Conservation (phyloP, 2,797 vertebrate genomes). For the Alosa sapidissima region DNA sequence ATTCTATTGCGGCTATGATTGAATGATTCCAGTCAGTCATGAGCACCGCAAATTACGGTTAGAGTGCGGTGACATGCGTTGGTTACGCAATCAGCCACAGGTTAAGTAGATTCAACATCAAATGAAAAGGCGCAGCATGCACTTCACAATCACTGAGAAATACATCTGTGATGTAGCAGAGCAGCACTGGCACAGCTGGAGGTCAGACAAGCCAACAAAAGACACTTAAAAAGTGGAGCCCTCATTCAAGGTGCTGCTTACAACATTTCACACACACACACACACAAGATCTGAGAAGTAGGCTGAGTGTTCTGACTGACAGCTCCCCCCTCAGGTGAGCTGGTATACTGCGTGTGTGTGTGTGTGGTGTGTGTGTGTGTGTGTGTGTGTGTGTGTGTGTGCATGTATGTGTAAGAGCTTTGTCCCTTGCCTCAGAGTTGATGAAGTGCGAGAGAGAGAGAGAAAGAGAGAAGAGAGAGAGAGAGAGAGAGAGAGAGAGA, state of each 20-base stretch:
- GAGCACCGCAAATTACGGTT: no score
- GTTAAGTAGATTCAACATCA: no score
- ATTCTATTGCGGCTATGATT: no score
- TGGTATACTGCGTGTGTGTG: constrained; percentile 21
- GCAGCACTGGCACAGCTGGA: neutral
- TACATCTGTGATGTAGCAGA: neutral
- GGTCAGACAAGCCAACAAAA: neutral
- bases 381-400: constrained; percentile 28
- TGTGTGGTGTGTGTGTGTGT: constrained; percentile 28
- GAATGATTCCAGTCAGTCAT: no score
- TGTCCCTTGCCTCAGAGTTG: neutral
- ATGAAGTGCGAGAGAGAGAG: neutral
- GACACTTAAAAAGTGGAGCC: neutral
- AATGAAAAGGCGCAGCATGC: no score
- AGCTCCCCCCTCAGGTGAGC: constrained; percentile 44
- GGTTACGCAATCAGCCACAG: no score
- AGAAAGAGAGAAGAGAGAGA: no score
- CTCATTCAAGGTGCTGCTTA: neutral
- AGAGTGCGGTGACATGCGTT: no score
- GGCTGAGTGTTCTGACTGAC: neutral
- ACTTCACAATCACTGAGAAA: neutral
- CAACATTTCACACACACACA: neutral
- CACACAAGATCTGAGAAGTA: neutral
- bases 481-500: neutral
- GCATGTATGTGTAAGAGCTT: neutral